These are phyloP conservation scores for Austrofundulus limnaeus DNA, from an alignment of 2,113 vertebrate genomes.

Conservation along the genomic window DNA sequence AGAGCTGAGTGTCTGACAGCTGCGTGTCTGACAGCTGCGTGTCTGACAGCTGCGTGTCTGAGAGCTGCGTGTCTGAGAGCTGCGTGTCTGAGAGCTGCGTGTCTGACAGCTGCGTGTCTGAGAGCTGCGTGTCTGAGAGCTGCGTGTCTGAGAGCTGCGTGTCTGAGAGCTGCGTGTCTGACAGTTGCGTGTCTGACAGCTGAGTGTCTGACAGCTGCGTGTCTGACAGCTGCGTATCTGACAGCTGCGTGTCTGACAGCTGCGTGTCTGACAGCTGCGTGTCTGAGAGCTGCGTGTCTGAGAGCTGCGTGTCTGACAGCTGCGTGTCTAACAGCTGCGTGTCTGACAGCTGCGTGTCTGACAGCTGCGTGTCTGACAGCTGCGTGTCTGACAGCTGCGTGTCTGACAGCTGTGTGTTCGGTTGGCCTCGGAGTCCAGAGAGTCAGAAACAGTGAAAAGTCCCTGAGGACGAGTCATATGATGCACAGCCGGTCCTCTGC, in stretches of 20 bases:
- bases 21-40: slow-evolving; percentile 17
- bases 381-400: slow-evolving; percentile 48
- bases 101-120: slow-evolving; percentile 45
- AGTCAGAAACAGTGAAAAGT: slow-evolving; percentile 53
- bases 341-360: too few species aligned
- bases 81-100: slow-evolving; percentile 18
- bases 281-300: slow-evolving; percentile 37
- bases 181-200: too few species aligned
- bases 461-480: slow-evolving; percentile 67
- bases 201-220: slow-evolving; percentile 17
- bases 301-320: slow-evolving; percentile 32
- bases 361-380: slow-evolving; percentile 31
- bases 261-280: slow-evolving; percentile 36
- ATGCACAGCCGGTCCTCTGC: slow-evolving; percentile 65
- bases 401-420: neutral
- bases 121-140: slow-evolving; percentile 33
- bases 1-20: slow-evolving; percentile 33
- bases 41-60: slow-evolving; percentile 45
- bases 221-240: slow-evolving; percentile 44
- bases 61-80: slow-evolving; percentile 33
- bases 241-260: slow-evolving; percentile 32
- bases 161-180: slow-evolving; percentile 39
- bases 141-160: slow-evolving; percentile 36
- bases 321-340: slow-evolving; percentile 46
- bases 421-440: slow-evolving; percentile 25